Conservation (phyloP, 2,797 vertebrate genomes). For the Chelidonichthys spinosus region DNA sequence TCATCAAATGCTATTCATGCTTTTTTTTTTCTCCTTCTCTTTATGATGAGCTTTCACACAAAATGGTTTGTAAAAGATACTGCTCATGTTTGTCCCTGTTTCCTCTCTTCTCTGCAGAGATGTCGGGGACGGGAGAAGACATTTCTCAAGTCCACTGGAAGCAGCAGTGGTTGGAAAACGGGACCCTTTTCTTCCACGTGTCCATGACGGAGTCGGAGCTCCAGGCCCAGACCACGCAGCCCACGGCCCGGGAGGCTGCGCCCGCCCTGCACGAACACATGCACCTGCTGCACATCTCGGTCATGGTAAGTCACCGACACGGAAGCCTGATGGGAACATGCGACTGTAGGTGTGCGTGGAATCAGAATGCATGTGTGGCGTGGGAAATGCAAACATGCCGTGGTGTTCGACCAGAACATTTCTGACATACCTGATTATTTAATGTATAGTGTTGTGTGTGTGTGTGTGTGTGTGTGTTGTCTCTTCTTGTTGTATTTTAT, state of each 20-base stretch:
- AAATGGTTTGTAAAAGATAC: background rate
- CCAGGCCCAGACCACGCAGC: constrained; percentile 86
- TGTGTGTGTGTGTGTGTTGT: too few species aligned
- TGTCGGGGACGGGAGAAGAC: constrained; percentile 93
- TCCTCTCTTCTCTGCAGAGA: constrained; percentile 84
- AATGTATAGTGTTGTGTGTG: too few species aligned
- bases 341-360: background rate
- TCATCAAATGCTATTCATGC: constrained; percentile 5
- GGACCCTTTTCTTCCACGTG: constrained; percentile 96
- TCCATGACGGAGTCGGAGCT: constrained; percentile 91
- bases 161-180: constrained; percentile 99
- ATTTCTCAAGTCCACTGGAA: constrained; percentile 98
- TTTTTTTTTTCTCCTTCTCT: background rate
- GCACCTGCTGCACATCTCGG: constrained; percentile 97
- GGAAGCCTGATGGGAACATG: background rate
- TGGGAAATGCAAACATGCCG: too few species aligned
- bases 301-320: constrained; percentile 91
- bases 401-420: too few species aligned
- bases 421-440: too few species aligned
- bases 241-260: constrained; percentile 89
- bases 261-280: constrained; percentile 94
- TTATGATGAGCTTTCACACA: background rate
- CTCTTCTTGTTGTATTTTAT: too few species aligned
- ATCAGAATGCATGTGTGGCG: background rate
- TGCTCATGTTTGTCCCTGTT: constrained; percentile 27